Evolutionary conservation across 2,113 vertebrate species (phyloP).

Genomic region (Mobula hypostoma): DNA sequence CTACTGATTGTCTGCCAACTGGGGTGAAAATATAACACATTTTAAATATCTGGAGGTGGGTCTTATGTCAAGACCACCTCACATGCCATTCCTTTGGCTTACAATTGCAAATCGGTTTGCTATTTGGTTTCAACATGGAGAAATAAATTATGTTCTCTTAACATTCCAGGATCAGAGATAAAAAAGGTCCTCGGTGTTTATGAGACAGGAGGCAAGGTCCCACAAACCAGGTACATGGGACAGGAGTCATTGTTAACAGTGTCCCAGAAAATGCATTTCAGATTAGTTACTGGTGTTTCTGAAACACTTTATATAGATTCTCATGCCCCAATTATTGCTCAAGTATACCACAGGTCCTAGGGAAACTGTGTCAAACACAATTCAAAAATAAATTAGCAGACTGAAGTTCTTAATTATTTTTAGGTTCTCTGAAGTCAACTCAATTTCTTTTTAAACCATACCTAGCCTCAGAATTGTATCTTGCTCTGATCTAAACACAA

Average conservation of each 20-base stretch:
- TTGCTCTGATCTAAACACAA: background rate
- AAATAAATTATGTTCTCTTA: background rate
- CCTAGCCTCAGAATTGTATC: background rate
- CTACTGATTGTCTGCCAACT: background rate
- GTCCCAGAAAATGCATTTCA: background rate
- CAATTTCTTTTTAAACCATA: constrained; percentile 10
- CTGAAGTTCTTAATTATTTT: background rate
- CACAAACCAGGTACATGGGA: background rate
- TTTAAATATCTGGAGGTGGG: background rate
- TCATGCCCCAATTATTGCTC: background rate
- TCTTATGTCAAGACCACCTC: background rate
- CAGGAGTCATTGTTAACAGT: background rate
- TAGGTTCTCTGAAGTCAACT: background rate
- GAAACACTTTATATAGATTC: background rate
- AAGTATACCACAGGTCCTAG: background rate
- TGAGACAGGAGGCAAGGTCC: background rate
- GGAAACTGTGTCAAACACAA: background rate
- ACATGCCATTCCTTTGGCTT: constrained; percentile 18
- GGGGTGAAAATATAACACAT: background rate
- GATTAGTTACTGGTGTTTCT: background rate
- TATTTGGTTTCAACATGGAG: constrained; percentile 20
- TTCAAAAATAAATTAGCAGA: constrained; percentile 12
- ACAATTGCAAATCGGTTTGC: background rate
- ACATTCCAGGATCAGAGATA: background rate
- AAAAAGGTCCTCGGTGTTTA: background rate